Evolutionary conservation across 2,113 vertebrate genomes (phyloP), one percentile per base, ranked within the genome.

Genomic region (Parotia lawesii): DNA sequence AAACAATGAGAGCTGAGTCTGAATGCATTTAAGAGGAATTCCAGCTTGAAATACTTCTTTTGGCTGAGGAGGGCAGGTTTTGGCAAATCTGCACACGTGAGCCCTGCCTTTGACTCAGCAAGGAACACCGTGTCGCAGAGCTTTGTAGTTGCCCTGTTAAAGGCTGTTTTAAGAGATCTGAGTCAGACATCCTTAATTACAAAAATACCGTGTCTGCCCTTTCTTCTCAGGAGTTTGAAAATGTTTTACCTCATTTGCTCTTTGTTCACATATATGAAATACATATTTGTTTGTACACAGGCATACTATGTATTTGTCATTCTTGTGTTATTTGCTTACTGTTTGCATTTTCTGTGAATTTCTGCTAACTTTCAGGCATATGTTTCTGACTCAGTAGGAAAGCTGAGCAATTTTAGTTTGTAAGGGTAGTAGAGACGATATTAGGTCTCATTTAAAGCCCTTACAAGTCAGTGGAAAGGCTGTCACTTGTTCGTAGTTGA

Each of bases 21-120:
- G 44, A 85, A 45, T 5, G 57, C 2, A 3, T 61, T 57, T 57
- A 40, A 1, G 5, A 92, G 86, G 80, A 90, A 89, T 92, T 86
- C 61, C 71, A 86, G 51, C 53, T 31, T 56, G 65, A 90, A 90
- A 74, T 77, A 15, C 7, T 73, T 88, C 53, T 87, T 54, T 57
- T 90, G 77, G 40, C 56, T 74, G 65, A 72, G 47, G 61, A 81
- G 87, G 77, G 80, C 86, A 94, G 87, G 70, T 89, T 93, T 89
- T 94, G 80, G 91, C 86, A 90, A 64, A 96, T 93, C 79, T 75
- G 70, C 84, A 60, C 71, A 33, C 58, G 57, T 38, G 69, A 92
- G 48, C 94, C 24, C 4, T 74, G 72, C 35, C 69, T 95, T 90
- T 88, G 80, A 88, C 90, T 93, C 95, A 87, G 90, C 83, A 91